Percentiles rank a stretch among this genome's conserved stretches.
Conservation (phyloP, 2,113 vertebrate species). For the Engystomops pustulosus region DNA sequence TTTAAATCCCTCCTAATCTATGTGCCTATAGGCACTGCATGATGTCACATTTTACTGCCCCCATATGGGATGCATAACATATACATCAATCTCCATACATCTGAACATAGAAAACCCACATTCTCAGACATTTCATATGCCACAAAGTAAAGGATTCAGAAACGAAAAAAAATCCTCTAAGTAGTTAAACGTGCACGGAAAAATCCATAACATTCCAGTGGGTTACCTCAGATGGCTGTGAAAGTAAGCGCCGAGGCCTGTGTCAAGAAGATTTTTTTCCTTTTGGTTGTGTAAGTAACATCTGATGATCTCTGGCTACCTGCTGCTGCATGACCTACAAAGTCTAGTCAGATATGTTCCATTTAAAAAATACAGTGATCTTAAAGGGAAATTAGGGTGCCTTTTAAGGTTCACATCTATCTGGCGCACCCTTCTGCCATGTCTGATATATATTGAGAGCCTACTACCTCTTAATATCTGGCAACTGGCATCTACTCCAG, state of each 20-base stretch:
- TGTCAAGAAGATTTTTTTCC: conserved; percentile 1
- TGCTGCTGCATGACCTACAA: neutral
- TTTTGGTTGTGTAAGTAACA: neutral
- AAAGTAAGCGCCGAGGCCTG: conserved; percentile 20
- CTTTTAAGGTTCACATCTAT: no score
- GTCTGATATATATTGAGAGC: no score
- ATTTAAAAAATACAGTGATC: neutral
- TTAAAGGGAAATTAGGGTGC: neutral
- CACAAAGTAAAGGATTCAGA: conserved; percentile 10
- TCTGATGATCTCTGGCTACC: neutral
- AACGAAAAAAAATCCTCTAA: neutral
- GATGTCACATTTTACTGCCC: neutral
- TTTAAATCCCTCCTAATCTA: neutral
- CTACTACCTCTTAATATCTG: no score
- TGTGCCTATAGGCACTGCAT: neutral
- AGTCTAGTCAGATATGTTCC: neutral
- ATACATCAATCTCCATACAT: neutral
- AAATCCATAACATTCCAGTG: conserved; percentile 35
- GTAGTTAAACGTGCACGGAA: conserved; percentile 20
- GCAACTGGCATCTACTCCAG: no score
- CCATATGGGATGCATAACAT: neutral
- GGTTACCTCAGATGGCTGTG: conserved; percentile 32
- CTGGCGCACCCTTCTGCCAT: no score
- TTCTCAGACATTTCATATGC: conserved; percentile 6
- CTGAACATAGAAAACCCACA: neutral